Base-by-base conservation (phyloP, 2,888 invertebrate species). In the Pilophorus perplexus region DNA sequence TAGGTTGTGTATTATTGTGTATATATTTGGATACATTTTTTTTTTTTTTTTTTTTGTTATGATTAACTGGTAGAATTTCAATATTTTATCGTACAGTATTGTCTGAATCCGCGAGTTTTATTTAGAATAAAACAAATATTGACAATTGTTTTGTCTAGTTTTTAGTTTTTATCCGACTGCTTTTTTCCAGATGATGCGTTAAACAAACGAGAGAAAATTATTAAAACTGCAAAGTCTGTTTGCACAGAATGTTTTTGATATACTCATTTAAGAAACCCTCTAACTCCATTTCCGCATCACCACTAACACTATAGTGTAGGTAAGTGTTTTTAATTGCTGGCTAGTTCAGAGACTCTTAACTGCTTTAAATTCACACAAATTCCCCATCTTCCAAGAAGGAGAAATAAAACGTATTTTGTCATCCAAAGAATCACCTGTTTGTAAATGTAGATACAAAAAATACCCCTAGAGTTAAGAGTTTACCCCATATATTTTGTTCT, bases 1-100 rank as follows among this genome's bases (percentile, higher is more conserved):
- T 59, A 59, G 59, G 59, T 59, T 59, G 59, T 59, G 59, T 59
- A 59, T 59, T 59, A 59, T 59, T 59, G 16, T 59, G 59, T 59
- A 59, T 42, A 59, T 59, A 59, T 27, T 59, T 59, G 59, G 18
- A 59, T 42, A 55, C 20, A 37, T 20, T 22, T n/a, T n/a, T n/a
- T n/a, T n/a, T n/a, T n/a, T n/a, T n/a, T 48, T 33, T 48, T 12
- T 48, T 57, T 59, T 42, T 42, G 25, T 59, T 59, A 59, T 28
- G 27, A 52, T 42, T 59, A 59, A 59, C 59, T 40, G 59, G 42
- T 55, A 55, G 16, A 55, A 55, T 55, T 20, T 59, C 59, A 59
- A 55, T 37, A 37, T 23, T 42, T 59, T 59, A 40, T 59, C 42
- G 42, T 59, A 59, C 59, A 59, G 59, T 59, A 59, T 59, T 59